Evolutionary conservation across 1,140 invertebrate species (phyloP).

Genomic region (Leptinotarsa defecta): DNA sequence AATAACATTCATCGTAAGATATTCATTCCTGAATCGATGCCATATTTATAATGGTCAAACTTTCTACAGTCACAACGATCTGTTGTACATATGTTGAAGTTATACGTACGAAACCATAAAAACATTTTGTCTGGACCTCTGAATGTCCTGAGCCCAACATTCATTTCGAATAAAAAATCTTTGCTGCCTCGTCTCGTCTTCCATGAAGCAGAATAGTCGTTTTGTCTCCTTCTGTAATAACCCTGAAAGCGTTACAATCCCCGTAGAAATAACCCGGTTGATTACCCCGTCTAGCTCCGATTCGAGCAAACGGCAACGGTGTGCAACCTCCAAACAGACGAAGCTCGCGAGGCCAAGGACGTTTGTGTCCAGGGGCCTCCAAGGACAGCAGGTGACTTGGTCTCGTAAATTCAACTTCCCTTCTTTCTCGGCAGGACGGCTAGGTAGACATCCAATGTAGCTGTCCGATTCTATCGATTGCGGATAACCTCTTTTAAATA

Average conservation of each 20-base stretch:
- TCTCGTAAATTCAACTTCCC: constrained; percentile 7
- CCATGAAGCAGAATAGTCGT: too few relatives aligned
- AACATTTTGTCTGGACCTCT: too few relatives aligned
- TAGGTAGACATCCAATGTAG: neutral
- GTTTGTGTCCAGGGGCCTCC: constrained; percentile 44
- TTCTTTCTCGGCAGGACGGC: neutral
- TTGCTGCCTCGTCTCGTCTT: too few relatives aligned
- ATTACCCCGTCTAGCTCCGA: neutral
- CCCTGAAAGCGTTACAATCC: neutral
- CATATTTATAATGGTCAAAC: too few relatives aligned
- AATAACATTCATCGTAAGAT: too few relatives aligned
- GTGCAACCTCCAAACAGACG: neutral
- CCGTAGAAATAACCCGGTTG: neutral
- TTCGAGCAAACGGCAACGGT: constrained; percentile 6
- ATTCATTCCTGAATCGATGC: too few relatives aligned
- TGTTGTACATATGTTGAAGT: too few relatives aligned
- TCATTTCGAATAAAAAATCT: too few relatives aligned
- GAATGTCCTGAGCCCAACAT: too few relatives aligned
- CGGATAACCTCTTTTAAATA: too few relatives aligned
- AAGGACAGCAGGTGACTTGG: constrained; percentile 43
- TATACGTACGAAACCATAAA: too few relatives aligned
- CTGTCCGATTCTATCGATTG: neutral
- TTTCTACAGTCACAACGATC: too few relatives aligned
- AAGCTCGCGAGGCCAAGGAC: constrained; percentile 42
- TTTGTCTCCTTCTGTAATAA: neutral